Evolutionary conservation across 1,140 invertebrate genomes (phyloP).

Genomic region (Spodoptera litura): DNA sequence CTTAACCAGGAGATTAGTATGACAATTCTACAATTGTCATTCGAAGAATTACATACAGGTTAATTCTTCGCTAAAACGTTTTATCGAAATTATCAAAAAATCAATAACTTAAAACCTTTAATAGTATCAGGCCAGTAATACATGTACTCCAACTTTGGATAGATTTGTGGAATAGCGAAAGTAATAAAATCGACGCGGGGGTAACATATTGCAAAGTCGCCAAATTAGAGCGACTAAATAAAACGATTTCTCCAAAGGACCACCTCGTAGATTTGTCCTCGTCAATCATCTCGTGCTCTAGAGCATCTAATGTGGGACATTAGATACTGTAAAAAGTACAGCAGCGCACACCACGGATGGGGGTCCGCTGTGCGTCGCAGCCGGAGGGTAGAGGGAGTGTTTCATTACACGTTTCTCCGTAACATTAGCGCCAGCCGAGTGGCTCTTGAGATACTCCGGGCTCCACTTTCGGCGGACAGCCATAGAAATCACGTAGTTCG

Average conservation of each 20-base stretch:
- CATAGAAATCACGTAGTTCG: slow-evolving; percentile 85
- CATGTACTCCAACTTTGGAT: slow-evolving; percentile 31
- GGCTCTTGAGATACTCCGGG: slow-evolving; percentile 69
- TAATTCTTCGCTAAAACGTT: too few species aligned
- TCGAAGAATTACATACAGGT: too few species aligned
- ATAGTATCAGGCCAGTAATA: too few species aligned
- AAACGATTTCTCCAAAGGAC: slow-evolving; percentile 58
- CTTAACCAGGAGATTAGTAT: too few species aligned
- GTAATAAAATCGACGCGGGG: slow-evolving; percentile 71
- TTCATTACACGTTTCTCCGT: slow-evolving; percentile 80
- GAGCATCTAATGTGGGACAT: slow-evolving; percentile 63
- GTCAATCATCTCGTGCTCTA: slow-evolving; percentile 55
- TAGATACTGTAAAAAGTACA: slow-evolving; percentile 72
- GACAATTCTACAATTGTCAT: too few species aligned
- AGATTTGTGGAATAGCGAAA: slow-evolving; percentile 48
- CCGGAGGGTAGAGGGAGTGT: slow-evolving; percentile 69
- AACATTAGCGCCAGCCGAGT: slow-evolving; percentile 75
- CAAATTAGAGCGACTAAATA: slow-evolving; percentile 64
- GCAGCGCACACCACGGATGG: slow-evolving; percentile 50
- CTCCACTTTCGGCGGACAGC: slow-evolving; percentile 81
- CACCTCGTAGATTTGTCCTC: slow-evolving; percentile 66
- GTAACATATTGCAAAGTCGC: slow-evolving; percentile 60
- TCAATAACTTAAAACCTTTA: too few species aligned
- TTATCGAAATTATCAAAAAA: too few species aligned
- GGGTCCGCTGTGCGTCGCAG: slow-evolving; percentile 49